Conservation (phyloP, 2,113 vertebrate genomes). For the Chaetodon auriga region DNA sequence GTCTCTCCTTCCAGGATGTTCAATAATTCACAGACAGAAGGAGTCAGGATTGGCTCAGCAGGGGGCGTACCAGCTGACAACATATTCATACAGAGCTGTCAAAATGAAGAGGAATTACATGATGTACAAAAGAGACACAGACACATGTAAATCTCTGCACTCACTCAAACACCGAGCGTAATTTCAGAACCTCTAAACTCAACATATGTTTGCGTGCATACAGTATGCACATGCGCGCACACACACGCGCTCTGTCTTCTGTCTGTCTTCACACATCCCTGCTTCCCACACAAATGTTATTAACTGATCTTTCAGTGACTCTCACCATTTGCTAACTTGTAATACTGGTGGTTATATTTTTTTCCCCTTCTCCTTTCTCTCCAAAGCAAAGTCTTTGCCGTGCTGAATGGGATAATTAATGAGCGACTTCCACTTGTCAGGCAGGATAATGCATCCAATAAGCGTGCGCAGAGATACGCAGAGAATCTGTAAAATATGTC, state of each 20-base stretch:
- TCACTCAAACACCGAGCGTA: slow-evolving; percentile 8
- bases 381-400: neutral
- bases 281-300: slow-evolving; percentile 3
- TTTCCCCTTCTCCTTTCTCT: neutral
- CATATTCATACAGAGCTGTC: slow-evolving; percentile 66
- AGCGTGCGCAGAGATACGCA: neutral
- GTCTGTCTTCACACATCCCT: neutral
- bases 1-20: slow-evolving; percentile 63
- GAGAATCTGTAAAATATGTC: neutral
- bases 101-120: slow-evolving; percentile 62
- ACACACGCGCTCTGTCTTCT: slow-evolving; percentile 14
- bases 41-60: slow-evolving; percentile 67
- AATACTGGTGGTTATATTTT: neutral
- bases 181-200: slow-evolving; percentile 13
- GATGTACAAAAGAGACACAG: slow-evolving; percentile 44
- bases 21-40: slow-evolving; percentile 77
- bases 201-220: neutral
- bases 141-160: slow-evolving; percentile 34
- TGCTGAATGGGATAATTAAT: slow-evolving; percentile 11
- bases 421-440: neutral
- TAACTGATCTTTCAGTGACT: neutral
- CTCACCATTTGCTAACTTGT: neutral
- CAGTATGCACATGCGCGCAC: neutral
- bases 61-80: slow-evolving; percentile 72
- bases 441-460: neutral